A percentile compares a stretch with the other conserved stretches of the same genome.
Evolutionary conservation across 2,113 vertebrate species (phyloP).

Genomic region (Barbus barbus): DNA sequence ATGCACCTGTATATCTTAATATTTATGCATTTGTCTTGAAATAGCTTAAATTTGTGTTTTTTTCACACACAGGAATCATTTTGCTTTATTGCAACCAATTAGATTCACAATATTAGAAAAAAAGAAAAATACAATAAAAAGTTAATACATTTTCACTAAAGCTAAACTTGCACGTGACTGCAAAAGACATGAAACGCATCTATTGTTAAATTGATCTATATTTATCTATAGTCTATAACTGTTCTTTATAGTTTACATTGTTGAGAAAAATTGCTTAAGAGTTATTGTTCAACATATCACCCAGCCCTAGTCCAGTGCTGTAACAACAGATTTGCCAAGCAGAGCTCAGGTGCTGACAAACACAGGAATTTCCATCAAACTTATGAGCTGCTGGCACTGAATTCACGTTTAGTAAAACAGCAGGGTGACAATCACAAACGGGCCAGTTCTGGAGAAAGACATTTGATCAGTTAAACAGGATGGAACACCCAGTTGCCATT

Average conservation of each 20-base stretch:
- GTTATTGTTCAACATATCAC: neutral
- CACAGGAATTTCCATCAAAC: neutral
- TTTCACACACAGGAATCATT: neutral
- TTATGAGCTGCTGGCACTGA: conserved; percentile 12
- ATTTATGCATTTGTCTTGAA: neutral
- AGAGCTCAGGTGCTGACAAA: neutral
- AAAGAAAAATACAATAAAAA: too few relatives aligned
- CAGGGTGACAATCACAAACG: conserved; percentile 19
- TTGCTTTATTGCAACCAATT: neutral
- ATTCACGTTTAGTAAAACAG: neutral
- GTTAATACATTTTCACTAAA: too few relatives aligned
- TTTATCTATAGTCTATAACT: too few relatives aligned
- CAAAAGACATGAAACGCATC: too few relatives aligned
- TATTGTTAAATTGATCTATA: too few relatives aligned
- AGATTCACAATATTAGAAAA: neutral
- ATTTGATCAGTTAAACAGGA: conserved; percentile 46
- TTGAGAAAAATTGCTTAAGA: neutral
- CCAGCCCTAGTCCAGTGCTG: neutral
- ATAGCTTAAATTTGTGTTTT: neutral
- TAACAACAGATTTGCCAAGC: neutral
- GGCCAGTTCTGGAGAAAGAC: conserved; percentile 28
- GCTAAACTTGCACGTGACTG: too few relatives aligned
- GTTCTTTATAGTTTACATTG: too few relatives aligned
- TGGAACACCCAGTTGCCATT: conserved; percentile 47
- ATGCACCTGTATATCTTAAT: too few relatives aligned